These are phyloP conservation scores for Erpobdella octoculata DNA, from an alignment of 2,888 invertebrate species.

Conservation along the genomic window DNA sequence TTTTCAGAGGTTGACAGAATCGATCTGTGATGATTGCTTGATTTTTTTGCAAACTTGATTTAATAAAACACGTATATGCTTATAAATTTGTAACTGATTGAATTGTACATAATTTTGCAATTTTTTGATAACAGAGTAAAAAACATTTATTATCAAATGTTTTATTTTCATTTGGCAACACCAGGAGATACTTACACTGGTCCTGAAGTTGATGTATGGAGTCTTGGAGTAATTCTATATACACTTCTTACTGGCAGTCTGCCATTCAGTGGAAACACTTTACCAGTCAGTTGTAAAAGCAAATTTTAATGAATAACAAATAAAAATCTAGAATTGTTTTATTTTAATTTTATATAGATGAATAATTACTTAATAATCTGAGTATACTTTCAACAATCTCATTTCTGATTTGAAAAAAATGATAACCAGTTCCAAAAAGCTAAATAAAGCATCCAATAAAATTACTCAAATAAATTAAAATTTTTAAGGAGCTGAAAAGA, in stretches of 20 bases:
- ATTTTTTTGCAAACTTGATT: no score
- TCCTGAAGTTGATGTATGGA: slow-evolving; percentile 26
- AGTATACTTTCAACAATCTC: no score
- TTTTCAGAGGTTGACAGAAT: slow-evolving; percentile 16
- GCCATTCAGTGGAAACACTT: slow-evolving; percentile 20
- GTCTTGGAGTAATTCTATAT: slow-evolving; percentile 22
- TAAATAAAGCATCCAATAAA: no score
- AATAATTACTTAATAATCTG: no score
- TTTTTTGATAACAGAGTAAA: neutral
- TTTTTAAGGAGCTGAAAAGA: slow-evolving; percentile 9
- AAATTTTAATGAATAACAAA: neutral
- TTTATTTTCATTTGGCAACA: neutral
- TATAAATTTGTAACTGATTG: neutral
- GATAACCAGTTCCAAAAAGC: neutral
- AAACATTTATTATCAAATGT: neutral
- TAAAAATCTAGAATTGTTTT: no score
- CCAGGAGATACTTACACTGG: slow-evolving; percentile 16
- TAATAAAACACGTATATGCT: neutral
- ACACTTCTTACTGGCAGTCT: slow-evolving; percentile 18
- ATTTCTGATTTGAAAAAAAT: no score
- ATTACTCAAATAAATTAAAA: neutral
- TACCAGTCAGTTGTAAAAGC: slow-evolving; percentile 5
- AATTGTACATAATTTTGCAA: no score
- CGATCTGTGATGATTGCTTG: neutral
- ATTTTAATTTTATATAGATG: no score